Conservation (phyloP, 2,113 vertebrate species). For the Dasyurus viverrinus region DNA sequence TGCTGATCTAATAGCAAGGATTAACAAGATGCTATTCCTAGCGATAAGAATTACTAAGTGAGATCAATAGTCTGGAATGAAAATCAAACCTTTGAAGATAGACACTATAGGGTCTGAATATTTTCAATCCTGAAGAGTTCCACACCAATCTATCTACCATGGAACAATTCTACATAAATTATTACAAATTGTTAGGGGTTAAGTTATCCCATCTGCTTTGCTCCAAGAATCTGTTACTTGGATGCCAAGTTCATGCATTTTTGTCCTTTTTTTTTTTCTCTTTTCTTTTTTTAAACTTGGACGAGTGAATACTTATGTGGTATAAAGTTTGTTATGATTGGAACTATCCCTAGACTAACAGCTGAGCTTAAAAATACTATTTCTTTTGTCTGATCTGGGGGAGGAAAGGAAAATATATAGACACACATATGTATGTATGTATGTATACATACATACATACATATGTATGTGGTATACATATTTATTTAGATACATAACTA, state of each 20-base stretch:
- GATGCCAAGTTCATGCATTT: conserved; percentile 77
- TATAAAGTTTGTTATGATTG: conserved; percentile 81
- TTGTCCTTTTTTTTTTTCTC: conserved; percentile 39
- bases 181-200: conserved; percentile 57
- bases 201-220: conserved; percentile 46
- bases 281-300: conserved; percentile 35
- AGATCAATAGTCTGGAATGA: conserved; percentile 40
- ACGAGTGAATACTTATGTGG: conserved; percentile 79
- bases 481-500: neutral
- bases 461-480: neutral
- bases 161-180: neutral
- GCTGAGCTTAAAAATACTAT: conserved; percentile 81
- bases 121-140: neutral
- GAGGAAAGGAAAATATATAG: conserved; percentile 36
- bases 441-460: neutral
- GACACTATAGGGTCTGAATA: neutral
- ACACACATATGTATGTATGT: neutral
- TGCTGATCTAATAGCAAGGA: conserved; percentile 20
- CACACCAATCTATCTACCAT: neutral
- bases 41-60: conserved; percentile 56
- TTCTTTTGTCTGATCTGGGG: conserved; percentile 67
- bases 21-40: conserved; percentile 25
- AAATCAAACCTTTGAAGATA: conserved; percentile 47
- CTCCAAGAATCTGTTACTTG: conserved; percentile 77
- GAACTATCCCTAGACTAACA: conserved; percentile 84